These are phyloP conservation scores for Carterocephalus palaemon DNA, from an alignment of 2,888 invertebrate species.

Conservation along the genomic window DNA sequence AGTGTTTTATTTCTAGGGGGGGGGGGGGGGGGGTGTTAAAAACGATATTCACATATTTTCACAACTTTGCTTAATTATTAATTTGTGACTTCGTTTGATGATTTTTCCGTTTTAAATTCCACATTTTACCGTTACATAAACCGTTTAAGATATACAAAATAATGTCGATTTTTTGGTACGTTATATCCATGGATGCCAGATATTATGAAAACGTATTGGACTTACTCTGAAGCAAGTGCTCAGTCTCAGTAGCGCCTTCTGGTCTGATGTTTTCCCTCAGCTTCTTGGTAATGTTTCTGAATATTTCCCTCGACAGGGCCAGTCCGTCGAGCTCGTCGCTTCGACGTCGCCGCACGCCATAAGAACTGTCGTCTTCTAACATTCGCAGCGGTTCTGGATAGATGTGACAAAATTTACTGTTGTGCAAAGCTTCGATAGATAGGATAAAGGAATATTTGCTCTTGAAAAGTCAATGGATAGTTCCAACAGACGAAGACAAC, in stretches of 20 bases:
- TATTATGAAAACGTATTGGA: not conserved
- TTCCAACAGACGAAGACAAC: too few relatives aligned
- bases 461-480: too few relatives aligned
- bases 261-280: conserved; percentile 72
- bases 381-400: conserved; percentile 65
- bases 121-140: too few relatives aligned
- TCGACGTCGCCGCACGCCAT: conserved; percentile 59
- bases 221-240: conserved; percentile 30
- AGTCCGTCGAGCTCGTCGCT: conserved; percentile 70
- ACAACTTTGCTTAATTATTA: not conserved
- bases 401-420: conserved; percentile 1
- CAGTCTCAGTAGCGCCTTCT: conserved; percentile 66
- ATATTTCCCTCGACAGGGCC: conserved; percentile 73
- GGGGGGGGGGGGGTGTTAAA: too few relatives aligned
- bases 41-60: not conserved
- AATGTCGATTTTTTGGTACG: not conserved
- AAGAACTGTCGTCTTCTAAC: conserved; percentile 58
- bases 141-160: too few relatives aligned
- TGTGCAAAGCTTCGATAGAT: too few relatives aligned
- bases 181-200: not conserved
- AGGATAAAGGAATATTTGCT: too few relatives aligned
- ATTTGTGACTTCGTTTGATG: not conserved
- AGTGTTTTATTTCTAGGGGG: too few relatives aligned
- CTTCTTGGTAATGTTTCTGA: conserved; percentile 75
- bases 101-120: too few relatives aligned